Evolutionary conservation across 1,140 invertebrate genomes (phyloP), one percentile per base, ranked within the genome.

Genomic region (Heliconius himera): DNA sequence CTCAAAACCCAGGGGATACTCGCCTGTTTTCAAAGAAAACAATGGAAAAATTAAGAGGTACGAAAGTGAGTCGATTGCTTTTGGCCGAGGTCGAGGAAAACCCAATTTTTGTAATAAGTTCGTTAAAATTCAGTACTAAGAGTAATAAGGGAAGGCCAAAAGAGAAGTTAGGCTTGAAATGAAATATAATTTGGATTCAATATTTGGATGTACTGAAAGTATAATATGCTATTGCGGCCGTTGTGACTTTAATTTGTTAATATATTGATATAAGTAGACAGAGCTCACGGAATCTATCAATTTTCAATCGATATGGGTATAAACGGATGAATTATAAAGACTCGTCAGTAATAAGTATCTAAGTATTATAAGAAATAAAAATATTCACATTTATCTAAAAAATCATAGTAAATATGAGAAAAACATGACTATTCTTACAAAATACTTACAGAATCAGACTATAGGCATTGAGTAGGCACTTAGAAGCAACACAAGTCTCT

Each of bases 11-110:
- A 33, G 36, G 13, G 38, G 11, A 66, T 66, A 66, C 56, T 76
- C 60, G 20, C n/a, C 54, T 66, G 74, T 66, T 76, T 76, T 66
- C 33, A 76, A 76, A 41, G 36, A 60, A 76, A 76, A 76, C 74
- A 60, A 49, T 66, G 36, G 9, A 76, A 76, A 76, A 76, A 66
- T 74, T 49, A 33, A 56, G 36, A 73, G 49, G 20, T 74, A 54
- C 51, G 26, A 54, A 66, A 66, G 26, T 66, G n/a, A 66, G 26
- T 66, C 26, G 60, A 66, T 29, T 66, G 22, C 26, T 29, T 5
- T 66, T 66, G 26, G 60, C 26, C 26, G 22, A 29, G 26, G 60
- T 66, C 22, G 60, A 66, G 26, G 26, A n/a, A 66, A 66, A 26
- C 60, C 13, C 22, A 26, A 29, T 66, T 29, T 66, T 66, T 66